Evolutionary conservation across 2,113 vertebrate genomes (phyloP).

Genomic region (Otolemur garnettii): DNA sequence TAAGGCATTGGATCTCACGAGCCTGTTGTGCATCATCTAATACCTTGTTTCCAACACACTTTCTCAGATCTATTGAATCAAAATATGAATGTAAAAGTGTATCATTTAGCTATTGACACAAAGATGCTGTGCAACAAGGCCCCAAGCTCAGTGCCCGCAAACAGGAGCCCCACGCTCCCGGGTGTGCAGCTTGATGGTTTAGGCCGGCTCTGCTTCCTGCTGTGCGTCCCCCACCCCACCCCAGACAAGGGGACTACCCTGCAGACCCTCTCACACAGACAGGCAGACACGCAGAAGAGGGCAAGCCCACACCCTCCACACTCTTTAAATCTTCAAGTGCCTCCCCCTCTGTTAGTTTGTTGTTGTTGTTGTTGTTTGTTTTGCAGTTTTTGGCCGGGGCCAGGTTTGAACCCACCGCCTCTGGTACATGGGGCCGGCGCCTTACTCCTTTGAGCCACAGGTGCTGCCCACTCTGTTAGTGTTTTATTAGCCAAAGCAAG

Average conservation of each 20-base stretch:
- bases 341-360: not conserved
- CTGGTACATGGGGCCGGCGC: too few relatives aligned
- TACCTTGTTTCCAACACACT: not conserved
- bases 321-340: not conserved
- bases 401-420: too few relatives aligned
- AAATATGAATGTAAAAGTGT: not conserved
- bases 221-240: not conserved
- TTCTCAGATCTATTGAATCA: not conserved
- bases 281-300: not conserved
- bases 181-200: not conserved
- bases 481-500: not conserved
- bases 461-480: not conserved
- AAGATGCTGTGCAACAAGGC: not conserved
- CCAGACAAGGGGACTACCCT: not conserved
- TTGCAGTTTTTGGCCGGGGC: too few relatives aligned
- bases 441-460: too few relatives aligned
- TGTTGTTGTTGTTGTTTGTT: not conserved
- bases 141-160: not conserved
- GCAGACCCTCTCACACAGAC: not conserved
- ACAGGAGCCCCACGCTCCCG: not conserved
- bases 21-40: not conserved
- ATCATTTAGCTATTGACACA: not conserved
- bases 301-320: not conserved
- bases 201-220: not conserved
- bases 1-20: not conserved